A percentile compares a stretch with the other conserved stretches of the same genome.
phyloP scores from a whole-genome alignment of 2,888 invertebrate genomes.

The Sesia bembeciformis region DNA sequence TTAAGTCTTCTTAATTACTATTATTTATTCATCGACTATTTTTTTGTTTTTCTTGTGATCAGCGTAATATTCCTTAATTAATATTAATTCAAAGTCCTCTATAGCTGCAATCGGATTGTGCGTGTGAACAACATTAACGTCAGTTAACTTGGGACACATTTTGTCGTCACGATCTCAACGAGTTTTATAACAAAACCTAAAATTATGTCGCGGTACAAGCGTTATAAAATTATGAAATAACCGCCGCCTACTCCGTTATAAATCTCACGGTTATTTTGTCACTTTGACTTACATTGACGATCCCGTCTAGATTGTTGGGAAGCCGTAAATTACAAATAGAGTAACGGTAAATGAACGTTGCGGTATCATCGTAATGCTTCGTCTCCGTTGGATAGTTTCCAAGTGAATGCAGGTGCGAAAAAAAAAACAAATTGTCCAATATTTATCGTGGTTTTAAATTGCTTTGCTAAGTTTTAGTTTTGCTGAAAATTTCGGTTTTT shows the following conservation, averaged over 20 bases:
- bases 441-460: not conserved
- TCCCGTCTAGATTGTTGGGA: not conserved
- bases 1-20: too few relatives aligned
- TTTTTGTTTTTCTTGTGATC: too few relatives aligned
- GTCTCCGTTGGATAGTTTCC: not conserved
- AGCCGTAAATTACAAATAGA: not conserved
- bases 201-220: constrained; percentile 16
- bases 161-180: constrained; percentile 12
- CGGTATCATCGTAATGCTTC: not conserved
- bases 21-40: too few relatives aligned
- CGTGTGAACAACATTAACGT: constrained; percentile 4
- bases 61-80: too few relatives aligned
- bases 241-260: constrained; percentile 1
- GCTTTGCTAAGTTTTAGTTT: not conserved
- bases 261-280: not conserved
- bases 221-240: constrained; percentile 18
- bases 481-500: not conserved
- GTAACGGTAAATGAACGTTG: not conserved
- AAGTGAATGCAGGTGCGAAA: not conserved
- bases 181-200: constrained; percentile 24
- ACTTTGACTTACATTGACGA: not conserved
- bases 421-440: not conserved
- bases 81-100: not conserved
- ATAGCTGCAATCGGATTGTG: not conserved
- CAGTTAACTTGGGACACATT: constrained; percentile 14